Percentiles rank a stretch among this genome's conserved stretches.
Conservation (phyloP, 1,140 invertebrate species). For the Trichomalopsis sarcophagae region DNA sequence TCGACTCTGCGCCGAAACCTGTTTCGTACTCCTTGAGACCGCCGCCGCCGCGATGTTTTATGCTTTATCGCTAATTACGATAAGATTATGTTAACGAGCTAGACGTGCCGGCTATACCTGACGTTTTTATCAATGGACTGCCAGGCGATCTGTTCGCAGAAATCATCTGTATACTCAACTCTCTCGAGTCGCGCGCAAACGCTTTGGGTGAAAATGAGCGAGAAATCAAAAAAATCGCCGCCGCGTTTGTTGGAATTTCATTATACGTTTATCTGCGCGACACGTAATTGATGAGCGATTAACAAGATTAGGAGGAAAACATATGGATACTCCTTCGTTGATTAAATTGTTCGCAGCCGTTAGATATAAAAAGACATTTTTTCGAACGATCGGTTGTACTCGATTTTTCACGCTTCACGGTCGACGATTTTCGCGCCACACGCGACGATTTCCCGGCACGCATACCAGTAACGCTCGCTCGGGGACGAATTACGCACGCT, state of each 20-base stretch:
- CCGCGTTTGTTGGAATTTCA: neutral
- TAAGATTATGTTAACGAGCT: slow-evolving; percentile 38
- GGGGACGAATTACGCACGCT: neutral
- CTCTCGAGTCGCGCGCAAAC: neutral
- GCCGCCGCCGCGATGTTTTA: neutral
- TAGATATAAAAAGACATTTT: too few species aligned
- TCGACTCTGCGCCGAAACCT: neutral
- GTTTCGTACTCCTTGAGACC: neutral
- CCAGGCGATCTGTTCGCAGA: neutral
- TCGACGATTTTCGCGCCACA: neutral
- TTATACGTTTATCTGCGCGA: neutral
- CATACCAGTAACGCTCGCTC: too few species aligned
- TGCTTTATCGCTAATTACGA: slow-evolving; percentile 38
- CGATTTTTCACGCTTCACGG: neutral
- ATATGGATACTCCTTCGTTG: too few species aligned
- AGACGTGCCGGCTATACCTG: neutral
- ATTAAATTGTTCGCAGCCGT: too few species aligned
- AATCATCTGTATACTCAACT: neutral
- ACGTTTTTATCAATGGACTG: slow-evolving; percentile 28
- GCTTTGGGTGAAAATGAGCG: neutral
- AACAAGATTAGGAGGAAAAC: neutral
- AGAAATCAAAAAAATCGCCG: neutral
- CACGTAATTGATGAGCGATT: neutral
- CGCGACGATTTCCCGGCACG: too few species aligned
- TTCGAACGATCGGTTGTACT: too few species aligned